These are phyloP conservation scores for Hippocampus abdominalis DNA, from an alignment of 2,113 vertebrate species.

Conservation along the genomic window DNA sequence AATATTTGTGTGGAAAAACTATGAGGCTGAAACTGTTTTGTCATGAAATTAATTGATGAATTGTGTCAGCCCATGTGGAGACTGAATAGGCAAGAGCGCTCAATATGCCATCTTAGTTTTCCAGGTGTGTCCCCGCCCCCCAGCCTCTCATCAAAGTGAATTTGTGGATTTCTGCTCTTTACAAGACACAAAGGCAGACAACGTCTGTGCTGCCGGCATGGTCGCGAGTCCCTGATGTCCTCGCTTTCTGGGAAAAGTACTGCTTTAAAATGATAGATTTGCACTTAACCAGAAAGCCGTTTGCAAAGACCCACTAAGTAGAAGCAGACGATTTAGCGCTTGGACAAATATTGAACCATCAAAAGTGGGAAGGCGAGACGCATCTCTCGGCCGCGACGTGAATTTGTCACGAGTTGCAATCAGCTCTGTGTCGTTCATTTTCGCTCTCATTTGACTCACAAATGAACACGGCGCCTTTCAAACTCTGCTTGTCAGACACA, in stretches of 20 bases:
- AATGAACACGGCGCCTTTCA: too few relatives aligned
- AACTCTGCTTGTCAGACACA: slow-evolving; percentile 59
- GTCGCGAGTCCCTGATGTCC: neutral
- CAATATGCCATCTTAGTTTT: too few relatives aligned
- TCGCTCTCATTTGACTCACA: slow-evolving; percentile 40
- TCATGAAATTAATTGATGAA: too few relatives aligned
- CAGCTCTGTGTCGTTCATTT: slow-evolving; percentile 58
- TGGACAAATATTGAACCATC: neutral
- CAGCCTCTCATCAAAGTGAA: neutral
- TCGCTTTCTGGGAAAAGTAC: neutral
- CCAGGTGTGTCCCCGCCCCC: neutral
- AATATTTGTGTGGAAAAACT: too few relatives aligned
- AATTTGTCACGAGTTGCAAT: slow-evolving; percentile 46
- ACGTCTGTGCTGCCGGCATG: neutral
- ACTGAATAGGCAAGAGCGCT: too few relatives aligned
- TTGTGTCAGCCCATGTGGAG: too few relatives aligned
- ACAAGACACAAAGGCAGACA: neutral
- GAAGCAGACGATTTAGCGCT: neutral
- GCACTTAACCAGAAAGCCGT: too few relatives aligned
- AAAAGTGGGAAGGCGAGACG: slow-evolving; percentile 11
- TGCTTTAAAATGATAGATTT: neutral
- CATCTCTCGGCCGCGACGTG: slow-evolving; percentile 4
- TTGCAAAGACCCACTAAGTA: neutral
- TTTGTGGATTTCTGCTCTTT: neutral
- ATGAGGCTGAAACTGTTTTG: too few relatives aligned